Evolutionary conservation across 2,797 vertebrate species (phyloP), one percentile per base, ranked within the genome.

Genomic region (Triplophysa bombifrons): DNA sequence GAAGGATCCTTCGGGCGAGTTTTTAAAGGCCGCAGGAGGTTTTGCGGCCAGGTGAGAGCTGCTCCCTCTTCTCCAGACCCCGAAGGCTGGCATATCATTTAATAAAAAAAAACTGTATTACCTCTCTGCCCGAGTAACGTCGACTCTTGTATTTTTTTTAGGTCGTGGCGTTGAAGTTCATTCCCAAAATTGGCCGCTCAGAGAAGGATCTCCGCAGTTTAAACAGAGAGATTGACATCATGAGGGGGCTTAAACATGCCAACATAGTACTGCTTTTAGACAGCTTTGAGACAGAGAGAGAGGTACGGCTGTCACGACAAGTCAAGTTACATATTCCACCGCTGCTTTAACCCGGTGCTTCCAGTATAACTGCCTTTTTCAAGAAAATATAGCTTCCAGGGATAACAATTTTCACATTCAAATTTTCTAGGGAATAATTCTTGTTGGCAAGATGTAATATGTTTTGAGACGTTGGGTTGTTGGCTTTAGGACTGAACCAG

Each of bases 161-260:
- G 98, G 94, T 98, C 55, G 96, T 99, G 77, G 98, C 98, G 44
- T 89, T 99, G 63, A 99, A 99, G 88, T 99, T 99, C 87, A 98
- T 99, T 84, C 95, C 96, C 9, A 99, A 98, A 85, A 74, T 96
- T 78, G 96, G 95, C 5, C 94, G 95, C 0, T 96, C 96, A n/a
- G 95, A 98, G 65, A 98, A 97, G 85, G 97, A 98, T 85, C 90
- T 99, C 16, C 94, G 90, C 73, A 95, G 92, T 82, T 91, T 99
- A 22, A 95, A 94, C 70, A 92, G 91, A 66, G 98, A 99, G 86
- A 99, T 98, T 77, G 96, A 98, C 81, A 98, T 99, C 51, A 96
- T 99, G 96, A 94, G 94, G 58, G 94, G 89, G 12, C 94, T 99
- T 30, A 89, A 90, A 55, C 98, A 99, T 74, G 97, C 97, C 30